phyloP scores from a whole-genome alignment of 2,888 invertebrate species.

The Ormyrus pomaceus region DNA sequence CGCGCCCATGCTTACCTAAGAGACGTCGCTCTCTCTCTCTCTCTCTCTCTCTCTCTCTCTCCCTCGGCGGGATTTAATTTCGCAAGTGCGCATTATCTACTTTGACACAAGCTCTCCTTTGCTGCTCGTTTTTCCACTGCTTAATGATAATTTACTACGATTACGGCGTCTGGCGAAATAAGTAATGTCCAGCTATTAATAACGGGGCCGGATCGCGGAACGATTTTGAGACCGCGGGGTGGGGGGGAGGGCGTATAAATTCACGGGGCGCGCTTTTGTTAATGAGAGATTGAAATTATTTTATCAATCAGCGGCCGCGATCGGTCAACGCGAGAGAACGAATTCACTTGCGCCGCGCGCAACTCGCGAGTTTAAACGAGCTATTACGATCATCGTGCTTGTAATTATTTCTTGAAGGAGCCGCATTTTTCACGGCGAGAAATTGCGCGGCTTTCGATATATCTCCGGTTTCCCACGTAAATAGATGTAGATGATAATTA shows the following conservation, averaged over 20 bases:
- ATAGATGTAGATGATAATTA: conserved; percentile 20
- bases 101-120: conserved; percentile 35
- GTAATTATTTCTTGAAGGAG: conserved; percentile 48
- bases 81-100: conserved; percentile 36
- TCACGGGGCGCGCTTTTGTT: conserved; percentile 18
- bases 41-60: neutral
- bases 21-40: neutral
- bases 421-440: conserved; percentile 11
- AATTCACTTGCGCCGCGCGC: conserved; percentile 12
- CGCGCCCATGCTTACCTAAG: neutral
- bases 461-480: conserved; percentile 30
- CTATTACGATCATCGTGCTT: conserved; percentile 42
- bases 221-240: neutral
- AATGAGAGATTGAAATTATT: conserved; percentile 41
- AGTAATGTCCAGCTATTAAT: conserved; percentile 45
- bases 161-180: conserved; percentile 31
- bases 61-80: conserved; percentile 32
- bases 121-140: conserved; percentile 7
- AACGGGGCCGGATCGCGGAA: conserved; percentile 9
- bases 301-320: conserved; percentile 40
- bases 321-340: conserved; percentile 37
- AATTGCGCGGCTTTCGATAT: neutral
- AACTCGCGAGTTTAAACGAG: conserved; percentile 7
- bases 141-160: conserved; percentile 51
- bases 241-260: neutral